Evolutionary conservation across 2,888 invertebrate genomes (phyloP), one percentile per base, ranked within the genome.

Genomic region (Trypoxylon attenuatum): DNA sequence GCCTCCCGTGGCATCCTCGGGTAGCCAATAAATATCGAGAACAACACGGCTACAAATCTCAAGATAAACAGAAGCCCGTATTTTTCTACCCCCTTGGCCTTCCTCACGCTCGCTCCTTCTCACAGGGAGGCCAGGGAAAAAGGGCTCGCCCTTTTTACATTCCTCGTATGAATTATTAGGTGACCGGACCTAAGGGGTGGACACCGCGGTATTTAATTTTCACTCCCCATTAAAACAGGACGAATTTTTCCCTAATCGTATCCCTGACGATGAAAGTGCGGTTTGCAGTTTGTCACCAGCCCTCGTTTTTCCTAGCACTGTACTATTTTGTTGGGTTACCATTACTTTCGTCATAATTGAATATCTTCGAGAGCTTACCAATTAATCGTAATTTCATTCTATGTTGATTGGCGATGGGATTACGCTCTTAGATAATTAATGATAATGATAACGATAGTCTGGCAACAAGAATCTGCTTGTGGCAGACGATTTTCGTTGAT

Each of bases 1-100:
- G 53, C 68, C 63, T 62, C 66, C 62, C 56, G 22, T n/a, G n/a
- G n/a, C n/a, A n/a, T 47, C 38, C 59, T 43, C 33, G 50, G 33
- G 54, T 54, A 65, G 75, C 82, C 80, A 82, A 82, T 84, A 84
- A 83, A 84, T 84, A 84, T 78, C 78, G 75, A 72, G 77, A 77
- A 82, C 80, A 79, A 74, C 76, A 65, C 77, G 77, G 78, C 81
- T 80, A 83, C 82, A 83, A 84, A 83, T 84, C 83, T 83, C 80
- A 82, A 82, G 83, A 83, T 83, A 84, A 84, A 83, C 82, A 82
- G 76, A 77, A 73, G 65, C 78, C 73, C 74, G 78, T 80, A 80
- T 80, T 82, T 83, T 82, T 80, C 77, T 69, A 71, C 70, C 76
- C 80, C 78, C 69, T 66, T 59, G 68, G 68, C 55, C 68, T 70